Evolutionary conservation across 2,888 invertebrate genomes (phyloP), one percentile per base, ranked within the genome.

Genomic region (Cylloceria caligata): DNA sequence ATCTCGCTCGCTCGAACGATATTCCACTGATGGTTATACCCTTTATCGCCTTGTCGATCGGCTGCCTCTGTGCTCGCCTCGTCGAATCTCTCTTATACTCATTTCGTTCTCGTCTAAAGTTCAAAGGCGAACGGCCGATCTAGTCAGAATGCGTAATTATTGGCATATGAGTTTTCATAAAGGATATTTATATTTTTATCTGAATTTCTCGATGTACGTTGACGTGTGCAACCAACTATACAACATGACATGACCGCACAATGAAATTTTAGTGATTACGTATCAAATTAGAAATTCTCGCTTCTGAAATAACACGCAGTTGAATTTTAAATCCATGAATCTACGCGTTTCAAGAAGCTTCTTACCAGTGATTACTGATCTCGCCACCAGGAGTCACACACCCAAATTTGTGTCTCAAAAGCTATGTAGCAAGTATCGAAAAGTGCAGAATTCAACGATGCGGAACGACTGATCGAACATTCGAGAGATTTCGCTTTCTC

Each of bases 11-110:
- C 84, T 84, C 80, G 81, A 83, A 73, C 81, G 80, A 77, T 64
- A 75, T 74, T 71, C 64, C 62, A 71, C 78, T 52, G 78, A 84
- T 82, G 80, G 86, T 83, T 85, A 86, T 86, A 82, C 83, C 80
- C 88, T 88, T 87, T 88, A 88, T 88, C 87, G 87, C 87, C 85
- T 86, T 81, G 83, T 83, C 84, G 81, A 84, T 80, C 80, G 71
- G 55, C 16, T 19, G 57, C 57, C n/a, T n/a, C 1, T 52, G 30
- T 42, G 7, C 34, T 5, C 52, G 13, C 11, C 19, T 21, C 27
- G 65, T 57, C 65, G 73, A 79, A 82, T 81, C 64, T 77, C 65
- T 64, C 75, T 52, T 79, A n/a, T n/a, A 79, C 79, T 68, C 76
- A n/a, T 74, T 69, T 68, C 69, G 60, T 45, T 73, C 45, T 47